Evolutionary conservation across 2,113 vertebrate species (phyloP).

Genomic region (Cephalopholis sonnerati): DNA sequence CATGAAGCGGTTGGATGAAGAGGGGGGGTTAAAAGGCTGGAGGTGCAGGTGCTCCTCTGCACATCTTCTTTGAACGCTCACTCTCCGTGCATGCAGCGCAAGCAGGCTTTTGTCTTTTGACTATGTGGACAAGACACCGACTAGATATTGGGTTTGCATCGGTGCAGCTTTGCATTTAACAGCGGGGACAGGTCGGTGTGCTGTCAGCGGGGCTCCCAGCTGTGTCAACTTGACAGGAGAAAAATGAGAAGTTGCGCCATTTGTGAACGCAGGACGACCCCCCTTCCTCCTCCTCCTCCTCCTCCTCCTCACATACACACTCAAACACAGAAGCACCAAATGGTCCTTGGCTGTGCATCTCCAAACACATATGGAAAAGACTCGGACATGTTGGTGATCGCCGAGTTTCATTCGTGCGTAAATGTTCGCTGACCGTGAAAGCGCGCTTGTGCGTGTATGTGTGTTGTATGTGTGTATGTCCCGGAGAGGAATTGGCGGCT

Average conservation of each 20-base stretch:
- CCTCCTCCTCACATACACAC: background rate
- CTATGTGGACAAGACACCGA: background rate
- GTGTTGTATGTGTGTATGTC: constrained; percentile 41
- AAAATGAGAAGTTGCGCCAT: constrained; percentile 71
- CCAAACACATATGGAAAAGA: constrained; percentile 19
- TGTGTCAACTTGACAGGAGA: constrained; percentile 75
- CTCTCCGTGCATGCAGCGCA: background rate
- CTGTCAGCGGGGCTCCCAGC: constrained; percentile 52
- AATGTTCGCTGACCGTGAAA: constrained; percentile 72
- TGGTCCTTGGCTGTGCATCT: background rate
- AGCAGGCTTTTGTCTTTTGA: constrained; percentile 21
- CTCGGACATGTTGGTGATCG: constrained; percentile 21
- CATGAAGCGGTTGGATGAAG: background rate
- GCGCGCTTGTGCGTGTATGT: constrained; percentile 37
- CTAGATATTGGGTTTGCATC: background rate
- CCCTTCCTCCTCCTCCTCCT: background rate
- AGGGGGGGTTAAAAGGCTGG: background rate
- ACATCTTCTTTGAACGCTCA: constrained; percentile 24
- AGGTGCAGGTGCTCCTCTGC: constrained; percentile 36
- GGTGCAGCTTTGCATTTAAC: constrained; percentile 40
- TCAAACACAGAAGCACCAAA: background rate
- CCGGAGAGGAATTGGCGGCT: constrained; percentile 60
- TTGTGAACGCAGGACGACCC: constrained; percentile 52
- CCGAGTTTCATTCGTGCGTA: constrained; percentile 75
- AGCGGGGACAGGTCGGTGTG: constrained; percentile 6